These are phyloP conservation scores for Piezodorus guildinii DNA, from an alignment of 1,140 invertebrate genomes.

Conservation along the genomic window DNA sequence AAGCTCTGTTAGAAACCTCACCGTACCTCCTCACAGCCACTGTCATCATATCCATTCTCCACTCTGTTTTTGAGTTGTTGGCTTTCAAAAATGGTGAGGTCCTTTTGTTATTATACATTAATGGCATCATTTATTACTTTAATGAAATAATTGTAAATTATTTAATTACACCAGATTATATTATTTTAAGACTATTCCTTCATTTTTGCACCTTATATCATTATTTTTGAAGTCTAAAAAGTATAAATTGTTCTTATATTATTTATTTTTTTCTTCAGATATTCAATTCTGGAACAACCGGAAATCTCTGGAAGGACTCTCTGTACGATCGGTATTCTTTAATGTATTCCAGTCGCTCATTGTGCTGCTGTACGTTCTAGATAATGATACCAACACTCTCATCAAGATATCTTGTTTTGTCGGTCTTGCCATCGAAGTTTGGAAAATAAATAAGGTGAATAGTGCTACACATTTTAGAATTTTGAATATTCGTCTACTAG, in stretches of 20 bases:
- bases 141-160: background rate
- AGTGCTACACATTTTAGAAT: no score
- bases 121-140: background rate
- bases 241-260: no score
- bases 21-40: conserved; percentile 89
- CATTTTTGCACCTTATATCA: background rate
- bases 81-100: conserved; percentile 92
- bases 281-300: conserved; percentile 99
- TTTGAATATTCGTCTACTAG: no score
- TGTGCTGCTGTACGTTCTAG: conserved; percentile 90
- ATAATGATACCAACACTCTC: conserved; percentile 97
- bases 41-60: conserved; percentile 83
- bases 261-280: conserved; percentile 46
- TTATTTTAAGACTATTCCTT: no score
- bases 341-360: conserved; percentile 94
- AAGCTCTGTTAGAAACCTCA: conserved; percentile 93
- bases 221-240: no score
- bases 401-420: conserved; percentile 85
- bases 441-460: conserved; percentile 95
- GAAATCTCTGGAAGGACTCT: conserved; percentile 92
- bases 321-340: conserved; percentile 97
- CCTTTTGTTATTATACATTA: background rate
- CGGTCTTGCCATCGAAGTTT: conserved; percentile 93
- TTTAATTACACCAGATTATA: no score
- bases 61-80: conserved; percentile 95